Percentiles rank a stretch among this genome's conserved stretches.
Evolutionary conservation across 2,113 vertebrate species (phyloP).

Genomic region (Barnardius zonarius): DNA sequence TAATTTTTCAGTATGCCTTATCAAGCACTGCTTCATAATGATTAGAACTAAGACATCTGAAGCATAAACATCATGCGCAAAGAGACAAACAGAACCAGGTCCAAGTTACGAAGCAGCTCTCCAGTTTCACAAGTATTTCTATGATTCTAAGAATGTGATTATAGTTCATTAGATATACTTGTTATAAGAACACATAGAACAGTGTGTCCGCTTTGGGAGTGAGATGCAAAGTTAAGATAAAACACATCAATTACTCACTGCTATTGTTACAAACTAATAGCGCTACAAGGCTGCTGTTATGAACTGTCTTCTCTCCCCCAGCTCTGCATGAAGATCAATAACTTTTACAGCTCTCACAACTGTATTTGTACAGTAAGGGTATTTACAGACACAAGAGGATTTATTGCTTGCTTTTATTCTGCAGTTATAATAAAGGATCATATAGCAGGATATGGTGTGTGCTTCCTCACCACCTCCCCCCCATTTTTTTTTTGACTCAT

Average conservation of each 20-base stretch:
- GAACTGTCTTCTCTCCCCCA: not conserved
- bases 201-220: not conserved
- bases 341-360: not conserved
- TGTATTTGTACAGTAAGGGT: not conserved
- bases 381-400: constrained; percentile 5
- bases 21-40: not conserved
- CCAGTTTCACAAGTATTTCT: not conserved
- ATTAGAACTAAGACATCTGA: not conserved
- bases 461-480: not conserved
- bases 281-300: not conserved
- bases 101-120: not conserved
- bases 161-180: not conserved
- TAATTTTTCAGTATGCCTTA: not conserved
- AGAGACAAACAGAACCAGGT: not conserved
- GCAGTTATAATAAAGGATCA: not conserved
- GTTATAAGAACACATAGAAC: not conserved
- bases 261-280: not conserved
- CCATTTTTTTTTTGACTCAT: not conserved
- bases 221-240: not conserved
- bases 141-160: not conserved
- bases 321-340: not conserved
- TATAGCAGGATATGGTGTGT: not conserved
- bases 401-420: not conserved
- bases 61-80: not conserved
- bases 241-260: not conserved